Conservation (phyloP, 2,113 vertebrate genomes). For the Dendropsophus ebraccatus region DNA sequence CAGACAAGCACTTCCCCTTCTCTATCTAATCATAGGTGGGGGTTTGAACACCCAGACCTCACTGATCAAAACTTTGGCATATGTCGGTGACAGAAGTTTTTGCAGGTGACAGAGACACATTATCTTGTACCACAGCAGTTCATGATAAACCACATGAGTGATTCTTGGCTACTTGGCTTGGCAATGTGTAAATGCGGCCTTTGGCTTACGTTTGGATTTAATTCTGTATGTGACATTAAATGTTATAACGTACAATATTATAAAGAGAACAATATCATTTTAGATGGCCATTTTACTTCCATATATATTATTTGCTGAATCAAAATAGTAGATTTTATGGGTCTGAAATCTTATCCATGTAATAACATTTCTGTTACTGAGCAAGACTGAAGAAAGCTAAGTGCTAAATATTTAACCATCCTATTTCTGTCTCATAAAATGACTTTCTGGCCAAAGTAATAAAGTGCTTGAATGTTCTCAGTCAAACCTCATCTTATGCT, state of each 20-base stretch:
- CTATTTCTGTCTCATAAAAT: constrained; percentile 38
- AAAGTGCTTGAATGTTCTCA: constrained; percentile 32
- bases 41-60: no score
- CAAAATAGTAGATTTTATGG: neutral
- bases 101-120: no score
- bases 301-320: neutral
- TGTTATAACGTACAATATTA: neutral
- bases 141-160: no score
- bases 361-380: neutral
- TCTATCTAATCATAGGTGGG: no score
- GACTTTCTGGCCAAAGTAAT: constrained; percentile 1
- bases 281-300: neutral
- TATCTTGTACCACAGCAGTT: no score
- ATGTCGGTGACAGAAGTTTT: no score
- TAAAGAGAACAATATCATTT: neutral
- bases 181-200: no score
- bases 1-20: no score
- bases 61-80: no score
- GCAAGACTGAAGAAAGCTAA: neutral
- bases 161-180: no score
- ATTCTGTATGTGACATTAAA: neutral
- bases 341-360: neutral
- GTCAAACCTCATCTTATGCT: constrained; percentile 9
- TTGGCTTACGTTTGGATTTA: neutral
- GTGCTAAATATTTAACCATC: constrained; percentile 46